Base-by-base conservation (phyloP, 2,113 vertebrate species). In the Nycticryphes semicollaris region DNA sequence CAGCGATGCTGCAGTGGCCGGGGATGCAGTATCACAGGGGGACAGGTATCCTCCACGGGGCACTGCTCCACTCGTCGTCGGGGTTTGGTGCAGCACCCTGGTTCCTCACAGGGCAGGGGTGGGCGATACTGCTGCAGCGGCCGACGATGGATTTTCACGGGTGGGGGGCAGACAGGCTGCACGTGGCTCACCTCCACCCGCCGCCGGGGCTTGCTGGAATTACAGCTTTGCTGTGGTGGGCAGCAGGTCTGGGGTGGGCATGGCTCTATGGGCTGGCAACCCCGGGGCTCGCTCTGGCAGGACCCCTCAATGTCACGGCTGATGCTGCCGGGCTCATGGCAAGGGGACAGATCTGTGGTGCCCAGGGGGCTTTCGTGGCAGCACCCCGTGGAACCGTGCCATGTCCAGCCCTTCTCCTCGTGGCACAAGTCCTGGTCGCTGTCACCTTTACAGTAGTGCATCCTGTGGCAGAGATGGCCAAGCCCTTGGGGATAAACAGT, bases 181-280 rank as follows among this genome's bases (percentile, higher is more conserved):
- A 47, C 15, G 3, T 66, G 95, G 89, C 24, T 86, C 87, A 96
- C 89, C 84, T 96, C 96, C 80, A 96, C 95, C 16, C 96, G 57
- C 33, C 96, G 62, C 9, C 87, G 72, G 18, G 96, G 95, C 9
- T 94, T 95, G 47, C 27, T 31, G 3, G 1, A 7, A 8, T 14
- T 6, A 45, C 85, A 84, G 85, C 74, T 91, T 53, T 33, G 94
- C 37, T 70, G 96, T 7, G 93, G 6, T 0, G 88, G 69, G 77
- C 39, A 74, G 83, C 48, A 69, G 78, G 8, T 4, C 18, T 0
- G n/a, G 1, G 57, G 47, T 1, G 72, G 80, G 41, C 91, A 67
- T 0, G 53, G 84, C 28, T 86, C 28, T 23, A 12, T 0, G 12
- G 75, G 31, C 6, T 68, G 90, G 82, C 96, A 90, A n/a, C 59